phyloP scores from a whole-genome alignment of 2,113 vertebrate species.

The Piliocolobus tephrosceles region DNA sequence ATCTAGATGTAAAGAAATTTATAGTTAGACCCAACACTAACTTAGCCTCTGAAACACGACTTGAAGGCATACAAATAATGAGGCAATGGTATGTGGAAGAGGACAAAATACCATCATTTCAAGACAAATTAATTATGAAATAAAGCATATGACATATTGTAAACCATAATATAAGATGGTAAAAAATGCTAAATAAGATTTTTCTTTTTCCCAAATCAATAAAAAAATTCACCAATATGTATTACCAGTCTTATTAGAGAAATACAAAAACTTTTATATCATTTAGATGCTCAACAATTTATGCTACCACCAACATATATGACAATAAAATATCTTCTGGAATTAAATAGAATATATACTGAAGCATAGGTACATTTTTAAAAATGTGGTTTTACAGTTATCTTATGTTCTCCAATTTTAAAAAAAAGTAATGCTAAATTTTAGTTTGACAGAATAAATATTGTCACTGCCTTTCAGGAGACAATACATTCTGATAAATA shows the following conservation, averaged over 20 bases:
- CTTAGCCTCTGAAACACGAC: background rate
- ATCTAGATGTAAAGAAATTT: background rate
- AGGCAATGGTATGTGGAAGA: background rate
- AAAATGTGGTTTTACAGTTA: background rate
- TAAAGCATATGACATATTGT: background rate
- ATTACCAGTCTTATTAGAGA: background rate
- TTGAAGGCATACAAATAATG: background rate
- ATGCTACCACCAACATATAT: background rate
- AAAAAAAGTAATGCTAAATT: background rate
- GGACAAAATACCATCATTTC: background rate
- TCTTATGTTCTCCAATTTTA: background rate
- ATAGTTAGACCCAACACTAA: background rate
- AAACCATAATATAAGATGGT: background rate
- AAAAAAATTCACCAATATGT: background rate
- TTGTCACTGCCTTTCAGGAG: background rate
- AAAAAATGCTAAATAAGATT: background rate
- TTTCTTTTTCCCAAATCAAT: background rate
- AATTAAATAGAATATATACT: background rate
- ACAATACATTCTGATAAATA: background rate
- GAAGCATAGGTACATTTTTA: background rate
- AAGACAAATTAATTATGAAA: conserved; percentile 23
- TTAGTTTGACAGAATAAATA: conserved; percentile 18
- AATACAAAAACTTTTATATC: background rate
- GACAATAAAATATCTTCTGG: background rate
- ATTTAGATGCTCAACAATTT: background rate